phyloP scores from a whole-genome alignment of 92 coral and sea anemone species.

The Palythoa heliodiscus region DNA sequence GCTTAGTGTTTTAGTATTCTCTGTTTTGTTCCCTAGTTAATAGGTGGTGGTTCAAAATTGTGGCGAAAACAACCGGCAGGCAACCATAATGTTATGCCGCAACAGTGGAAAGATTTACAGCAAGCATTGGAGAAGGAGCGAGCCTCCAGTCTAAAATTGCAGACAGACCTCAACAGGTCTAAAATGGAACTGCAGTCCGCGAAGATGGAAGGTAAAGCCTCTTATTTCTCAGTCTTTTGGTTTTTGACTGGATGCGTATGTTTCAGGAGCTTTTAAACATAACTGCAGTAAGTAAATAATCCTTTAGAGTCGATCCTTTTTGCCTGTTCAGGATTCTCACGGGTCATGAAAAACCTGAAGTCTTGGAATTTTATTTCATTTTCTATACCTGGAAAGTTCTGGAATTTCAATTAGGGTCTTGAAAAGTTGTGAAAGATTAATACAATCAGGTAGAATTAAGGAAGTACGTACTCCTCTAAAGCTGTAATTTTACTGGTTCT shows the following conservation, averaged over 20 bases:
- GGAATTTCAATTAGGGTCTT: too few species aligned
- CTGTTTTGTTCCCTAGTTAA: slow-evolving; percentile 50
- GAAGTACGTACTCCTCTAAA: too few species aligned
- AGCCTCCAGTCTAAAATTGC: slow-evolving; percentile 81
- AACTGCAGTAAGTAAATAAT: too few species aligned
- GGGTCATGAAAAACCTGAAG: too few species aligned
- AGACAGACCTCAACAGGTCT: slow-evolving; percentile 93
- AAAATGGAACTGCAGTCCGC: slow-evolving; percentile 80
- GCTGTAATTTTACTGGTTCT: too few species aligned
- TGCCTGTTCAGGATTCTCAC: too few species aligned
- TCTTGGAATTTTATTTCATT: too few species aligned
- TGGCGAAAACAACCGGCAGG: slow-evolving; percentile 83
- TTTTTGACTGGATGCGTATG: not conserved
- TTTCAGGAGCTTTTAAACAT: not conserved
- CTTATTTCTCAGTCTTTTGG: not conserved
- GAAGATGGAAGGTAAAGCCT: slow-evolving; percentile 78
- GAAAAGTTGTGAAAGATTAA: too few species aligned
- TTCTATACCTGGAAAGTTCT: too few species aligned
- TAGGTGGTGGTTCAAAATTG: slow-evolving; percentile 79
- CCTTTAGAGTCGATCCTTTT: not conserved
- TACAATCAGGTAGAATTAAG: too few species aligned
- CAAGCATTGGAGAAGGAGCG: slow-evolving; percentile 96
- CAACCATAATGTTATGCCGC: slow-evolving; percentile 83
- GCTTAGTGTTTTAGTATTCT: not conserved
- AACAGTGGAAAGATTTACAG: slow-evolving; percentile 95